Evolutionary conservation across 2,888 invertebrate species (phyloP).

Genomic region (Dasypogon diadema): DNA sequence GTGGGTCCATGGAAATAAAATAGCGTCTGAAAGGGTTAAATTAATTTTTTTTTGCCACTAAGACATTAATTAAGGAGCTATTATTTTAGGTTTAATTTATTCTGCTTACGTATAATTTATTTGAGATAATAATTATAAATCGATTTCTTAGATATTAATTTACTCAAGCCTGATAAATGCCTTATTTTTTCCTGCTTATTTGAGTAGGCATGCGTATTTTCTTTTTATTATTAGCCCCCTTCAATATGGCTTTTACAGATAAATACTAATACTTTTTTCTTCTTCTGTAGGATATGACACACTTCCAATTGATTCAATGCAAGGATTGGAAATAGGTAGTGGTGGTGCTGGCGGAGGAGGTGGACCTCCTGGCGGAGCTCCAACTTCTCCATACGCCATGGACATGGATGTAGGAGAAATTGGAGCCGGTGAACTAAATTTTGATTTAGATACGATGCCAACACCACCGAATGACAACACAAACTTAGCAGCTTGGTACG

Average conservation of each 20-base stretch:
- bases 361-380: slow-evolving; percentile 66
- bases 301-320: slow-evolving; percentile 97
- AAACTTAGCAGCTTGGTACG: slow-evolving; percentile 97
- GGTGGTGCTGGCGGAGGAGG: slow-evolving; percentile 62
- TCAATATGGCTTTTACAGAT: neutral
- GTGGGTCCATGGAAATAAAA: no score
- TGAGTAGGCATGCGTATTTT: slow-evolving; percentile 4
- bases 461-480: slow-evolving; percentile 90
- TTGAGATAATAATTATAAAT: no score
- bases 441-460: slow-evolving; percentile 82
- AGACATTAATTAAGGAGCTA: no score
- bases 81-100: neutral
- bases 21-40: no score
- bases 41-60: no score
- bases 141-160: neutral
- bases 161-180: no score
- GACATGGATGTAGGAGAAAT: slow-evolving; percentile 89
- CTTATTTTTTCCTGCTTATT: neutral
- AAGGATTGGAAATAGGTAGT: slow-evolving; percentile 89
- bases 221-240: slow-evolving; percentile 16
- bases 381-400: slow-evolving; percentile 78
- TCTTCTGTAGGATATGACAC: slow-evolving; percentile 87
- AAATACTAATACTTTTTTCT: neutral
- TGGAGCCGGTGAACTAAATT: slow-evolving; percentile 80
- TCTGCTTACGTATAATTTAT: neutral